Base-by-base conservation (phyloP, 2,888 invertebrate species). In the Alloscopus bannaensis region DNA sequence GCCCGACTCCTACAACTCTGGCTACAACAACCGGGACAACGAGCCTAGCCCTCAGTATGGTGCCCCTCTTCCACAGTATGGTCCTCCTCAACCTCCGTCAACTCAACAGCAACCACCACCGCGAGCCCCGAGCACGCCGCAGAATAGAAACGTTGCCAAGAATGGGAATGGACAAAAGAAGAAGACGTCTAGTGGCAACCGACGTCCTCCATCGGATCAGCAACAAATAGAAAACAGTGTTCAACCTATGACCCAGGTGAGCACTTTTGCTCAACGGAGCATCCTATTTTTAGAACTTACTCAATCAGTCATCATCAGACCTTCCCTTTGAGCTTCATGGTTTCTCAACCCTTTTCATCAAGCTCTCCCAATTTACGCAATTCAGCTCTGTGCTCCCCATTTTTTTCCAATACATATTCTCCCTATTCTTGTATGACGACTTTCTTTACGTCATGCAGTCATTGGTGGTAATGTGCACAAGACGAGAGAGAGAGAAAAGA, bases 161-260 rank as follows among this genome's bases (percentile, higher is more conserved):
- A 64, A n/a, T 28, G 64, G 20, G 45, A 64, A 64, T 45, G 31
- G 28, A 13, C 13, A 6, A 6, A 36, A 59, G 20, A n/a, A 59
- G 59, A 26, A 64, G 47, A 64, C 36, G 45, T 3, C 45, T n/a
- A 68, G 20, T 6, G 28, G 47, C 31, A 47, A 24, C 22, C 29
- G 70, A 68, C 69, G 73, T 52, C 36, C 36, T 8, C 36, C 36
- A 29, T 29, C 73, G 6, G 84, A 83, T 60, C 83, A 84, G 42
- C 81, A 84, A 50, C 82, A 82, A 66, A 77, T 84, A 42, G 84
- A 83, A 75, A 84, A 81, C 59, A 81, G 45, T 22, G 62, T 60
- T 18, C 73, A 73, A 47, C 55, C 73, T 57, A 65, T 45, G 65
- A 57, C 65, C 62, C 62, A 73, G 65, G 73, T 73, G 57, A 72